Conservation (phyloP, 2,113 vertebrate genomes). For the Cyanoramphus novaezelandiae region DNA sequence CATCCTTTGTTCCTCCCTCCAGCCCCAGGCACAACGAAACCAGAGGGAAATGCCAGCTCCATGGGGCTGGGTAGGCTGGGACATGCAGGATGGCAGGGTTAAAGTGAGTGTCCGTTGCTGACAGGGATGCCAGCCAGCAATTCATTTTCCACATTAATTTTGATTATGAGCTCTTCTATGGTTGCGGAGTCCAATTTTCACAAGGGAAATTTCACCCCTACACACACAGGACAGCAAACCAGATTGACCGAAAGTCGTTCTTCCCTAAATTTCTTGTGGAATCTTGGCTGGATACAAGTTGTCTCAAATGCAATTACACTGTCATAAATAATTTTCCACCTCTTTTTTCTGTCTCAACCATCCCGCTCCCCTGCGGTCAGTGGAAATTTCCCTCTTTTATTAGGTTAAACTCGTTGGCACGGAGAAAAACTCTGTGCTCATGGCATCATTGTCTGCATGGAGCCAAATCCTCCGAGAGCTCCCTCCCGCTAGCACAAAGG, state of each 20-base stretch:
- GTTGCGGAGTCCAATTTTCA: conserved; percentile 29
- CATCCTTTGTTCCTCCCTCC: conserved; percentile 58
- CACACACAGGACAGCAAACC: conserved; percentile 28
- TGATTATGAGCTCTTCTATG: not conserved
- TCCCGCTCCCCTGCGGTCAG: conserved; percentile 56
- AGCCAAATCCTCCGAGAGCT: conserved; percentile 53
- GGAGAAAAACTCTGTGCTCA: not conserved
- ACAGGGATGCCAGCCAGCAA: conserved; percentile 47
- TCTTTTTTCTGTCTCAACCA: conserved; percentile 61
- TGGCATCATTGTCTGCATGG: conserved; percentile 46
- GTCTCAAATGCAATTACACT: conserved; percentile 65
- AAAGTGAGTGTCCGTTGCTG: not conserved
- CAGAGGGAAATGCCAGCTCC: not conserved
- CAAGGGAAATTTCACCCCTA: conserved; percentile 25
- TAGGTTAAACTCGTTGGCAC: conserved; percentile 57
- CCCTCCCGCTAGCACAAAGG: conserved; percentile 24
- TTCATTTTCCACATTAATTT: conserved; percentile 67
- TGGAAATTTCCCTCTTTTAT: conserved; percentile 70
- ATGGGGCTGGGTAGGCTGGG: not conserved
- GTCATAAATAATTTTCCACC: conserved; percentile 71
- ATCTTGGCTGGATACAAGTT: conserved; percentile 60
- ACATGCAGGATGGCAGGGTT: not conserved
- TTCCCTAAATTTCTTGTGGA: conserved; percentile 67
- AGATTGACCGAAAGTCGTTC: conserved; percentile 63
- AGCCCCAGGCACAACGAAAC: not conserved